Percentiles rank a stretch among this genome's conserved stretches.
Evolutionary conservation across 2,113 vertebrate genomes (phyloP).

Genomic region (Piprites chloris): DNA sequence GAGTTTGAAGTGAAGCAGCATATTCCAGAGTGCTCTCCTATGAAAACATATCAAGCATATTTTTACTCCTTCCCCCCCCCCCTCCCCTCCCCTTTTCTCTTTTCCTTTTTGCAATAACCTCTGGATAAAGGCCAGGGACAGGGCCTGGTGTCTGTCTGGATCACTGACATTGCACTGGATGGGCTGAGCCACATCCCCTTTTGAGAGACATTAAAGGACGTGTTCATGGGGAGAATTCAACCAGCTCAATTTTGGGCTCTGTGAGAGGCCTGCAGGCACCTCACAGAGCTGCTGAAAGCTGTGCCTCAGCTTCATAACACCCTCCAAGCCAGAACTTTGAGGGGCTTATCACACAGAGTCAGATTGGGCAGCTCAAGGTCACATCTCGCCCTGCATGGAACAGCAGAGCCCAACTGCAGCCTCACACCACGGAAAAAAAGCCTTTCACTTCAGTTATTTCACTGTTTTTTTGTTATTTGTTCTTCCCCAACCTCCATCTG

Average conservation of each 20-base stretch:
- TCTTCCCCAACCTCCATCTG: neutral
- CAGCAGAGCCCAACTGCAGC: neutral
- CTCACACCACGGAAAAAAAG: neutral
- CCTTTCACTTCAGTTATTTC: neutral
- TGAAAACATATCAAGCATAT: neutral
- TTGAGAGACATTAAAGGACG: neutral
- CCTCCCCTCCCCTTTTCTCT: fast-evolving
- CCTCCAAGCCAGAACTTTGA: neutral
- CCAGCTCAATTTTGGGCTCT: neutral
- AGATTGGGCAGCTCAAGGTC: neutral
- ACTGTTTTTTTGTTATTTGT: neutral
- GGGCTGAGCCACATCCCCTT: neutral
- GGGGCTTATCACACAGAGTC: neutral
- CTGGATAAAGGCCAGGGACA: neutral
- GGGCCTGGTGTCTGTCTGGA: neutral
- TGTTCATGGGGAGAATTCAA: neutral
- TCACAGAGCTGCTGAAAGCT: neutral
- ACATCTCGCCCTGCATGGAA: fast-evolving
- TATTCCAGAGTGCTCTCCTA: neutral
- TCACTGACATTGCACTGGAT: neutral
- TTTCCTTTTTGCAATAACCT: neutral
- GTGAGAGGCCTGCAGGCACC: neutral
- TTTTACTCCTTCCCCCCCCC: fast-evolving
- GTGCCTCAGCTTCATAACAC: neutral
- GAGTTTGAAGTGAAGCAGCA: neutral